Base-by-base conservation (phyloP, 2,888 invertebrate genomes). In the Eurytoma californica region DNA sequence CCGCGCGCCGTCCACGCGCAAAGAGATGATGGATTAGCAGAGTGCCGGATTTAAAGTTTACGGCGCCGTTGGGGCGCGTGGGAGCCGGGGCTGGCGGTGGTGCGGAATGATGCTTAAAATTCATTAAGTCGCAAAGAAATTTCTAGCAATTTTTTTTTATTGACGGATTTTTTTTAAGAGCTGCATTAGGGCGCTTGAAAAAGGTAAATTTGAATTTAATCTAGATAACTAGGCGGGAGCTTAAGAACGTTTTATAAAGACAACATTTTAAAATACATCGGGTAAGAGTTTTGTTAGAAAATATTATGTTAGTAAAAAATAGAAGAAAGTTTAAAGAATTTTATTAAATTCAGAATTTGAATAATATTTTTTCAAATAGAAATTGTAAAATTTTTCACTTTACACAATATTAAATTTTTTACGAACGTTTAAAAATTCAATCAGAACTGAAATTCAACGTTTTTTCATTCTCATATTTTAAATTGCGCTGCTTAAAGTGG, bases 21-120 rank as follows among this genome's bases (percentile, higher is more conserved):
- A 67, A 61, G 67, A 67, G 67, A 78, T 73, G 73, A 78, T 78
- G 78, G 68, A 78, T 78, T 78, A 73, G 73, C 61, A 47, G 63
- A 49, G 57, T 63, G 39, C 68, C 49, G 63, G 70, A 77, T 77
- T 77, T 77, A 77, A 77, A 77, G 60, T 74, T 79, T 65, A 74
- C 61, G 73, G 60, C 53, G 51, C n/a, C 20, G 60, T 18, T 53
- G 3, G 24, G 39, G n/a, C 39, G 63, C 53, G n/a, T n/a, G n/a
- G 49, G 49, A 18, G 18, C n/a, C 28, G 20, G 12, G 14, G 60
- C 16, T 28, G 30, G 24, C 49, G 60, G 20, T 18, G 47, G 12
- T 24, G 49, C 16, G 20, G 30, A 18, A n/a, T 51, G 24, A 58
- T 58, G 65, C 49, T 39, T 39, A 58, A 66, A 77, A 70, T 77